phyloP scores from a whole-genome alignment of 2,113 vertebrate genomes.

The Pao palembangensis region DNA sequence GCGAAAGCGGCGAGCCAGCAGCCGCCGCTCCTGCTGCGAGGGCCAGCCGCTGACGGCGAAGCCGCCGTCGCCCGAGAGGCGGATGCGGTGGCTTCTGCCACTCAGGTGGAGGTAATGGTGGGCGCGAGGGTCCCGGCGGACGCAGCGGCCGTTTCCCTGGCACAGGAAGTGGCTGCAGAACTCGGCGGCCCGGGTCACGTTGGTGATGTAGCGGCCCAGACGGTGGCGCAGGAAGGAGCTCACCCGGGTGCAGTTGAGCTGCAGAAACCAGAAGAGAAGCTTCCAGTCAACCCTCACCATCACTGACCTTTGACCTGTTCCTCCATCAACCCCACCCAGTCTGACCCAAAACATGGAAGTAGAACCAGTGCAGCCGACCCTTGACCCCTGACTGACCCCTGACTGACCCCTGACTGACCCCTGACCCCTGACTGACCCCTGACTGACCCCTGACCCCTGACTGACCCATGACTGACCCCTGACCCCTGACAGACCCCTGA shows the following conservation, averaged over 20 bases:
- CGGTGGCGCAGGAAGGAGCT: conserved; percentile 70
- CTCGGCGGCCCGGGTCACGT: conserved; percentile 76
- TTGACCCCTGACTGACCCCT: no score
- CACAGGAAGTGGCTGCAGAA: conserved; percentile 74
- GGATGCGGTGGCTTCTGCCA: conserved; percentile 65
- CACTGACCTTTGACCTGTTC: no score
- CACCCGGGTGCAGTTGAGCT: conserved; percentile 77
- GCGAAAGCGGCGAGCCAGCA: conserved; percentile 66
- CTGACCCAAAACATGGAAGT: no score
- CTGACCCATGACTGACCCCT: no score
- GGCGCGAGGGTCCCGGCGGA: conserved; percentile 61
- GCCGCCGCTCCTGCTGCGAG: conserved; percentile 63
- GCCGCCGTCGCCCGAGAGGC: conserved; percentile 38
- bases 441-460: no score
- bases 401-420: no score
- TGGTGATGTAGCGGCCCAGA: conserved; percentile 75
- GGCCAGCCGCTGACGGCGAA: conserved; percentile 69
- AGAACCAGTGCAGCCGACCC: no score
- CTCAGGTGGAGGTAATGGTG: conserved; percentile 75
- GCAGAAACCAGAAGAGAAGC: conserved; percentile 13
- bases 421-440: no score
- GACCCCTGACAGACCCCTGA: no score
- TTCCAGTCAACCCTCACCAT: no score
- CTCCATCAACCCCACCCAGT: no score
- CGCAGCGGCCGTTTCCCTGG: conserved; percentile 68